Evolutionary conservation across 2,113 vertebrate genomes (phyloP).

Genomic region (Numenius arquata): DNA sequence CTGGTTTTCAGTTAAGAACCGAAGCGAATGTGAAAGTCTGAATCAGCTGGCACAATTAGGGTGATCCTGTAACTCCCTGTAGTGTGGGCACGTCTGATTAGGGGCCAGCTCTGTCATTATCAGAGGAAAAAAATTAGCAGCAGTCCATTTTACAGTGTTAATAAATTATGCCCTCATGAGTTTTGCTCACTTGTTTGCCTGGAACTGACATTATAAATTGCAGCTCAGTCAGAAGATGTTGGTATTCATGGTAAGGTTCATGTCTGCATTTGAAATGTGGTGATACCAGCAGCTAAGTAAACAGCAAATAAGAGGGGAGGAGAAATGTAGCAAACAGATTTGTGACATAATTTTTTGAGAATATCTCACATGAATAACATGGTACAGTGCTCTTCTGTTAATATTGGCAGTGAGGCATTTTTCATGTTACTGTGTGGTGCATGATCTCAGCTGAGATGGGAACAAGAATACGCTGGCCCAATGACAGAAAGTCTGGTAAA

Average conservation of each 20-base stretch:
- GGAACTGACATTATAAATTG: conserved; percentile 45
- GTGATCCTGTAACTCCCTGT: not conserved
- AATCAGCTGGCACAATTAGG: not conserved
- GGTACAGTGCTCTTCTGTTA: not conserved
- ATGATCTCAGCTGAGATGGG: not conserved
- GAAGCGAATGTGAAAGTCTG: not conserved
- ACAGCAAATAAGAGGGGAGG: not conserved
- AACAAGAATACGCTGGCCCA: not conserved
- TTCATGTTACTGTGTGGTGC: not conserved
- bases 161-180: conserved; percentile 26
- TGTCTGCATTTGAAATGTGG: not conserved
- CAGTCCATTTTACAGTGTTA: not conserved
- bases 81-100: not conserved
- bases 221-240: conserved; percentile 31
- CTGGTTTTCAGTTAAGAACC: not conserved
- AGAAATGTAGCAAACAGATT: not conserved
- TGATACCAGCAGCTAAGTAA: conserved; percentile 21
- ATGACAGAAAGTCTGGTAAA: not conserved
- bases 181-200: conserved; percentile 24
- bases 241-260: conserved; percentile 27
- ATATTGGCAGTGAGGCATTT: not conserved
- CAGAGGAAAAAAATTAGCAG: conserved; percentile 11
- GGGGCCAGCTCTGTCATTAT: not conserved
- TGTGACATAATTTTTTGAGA: conserved; percentile 26
- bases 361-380: conserved; percentile 1